Base-by-base conservation (phyloP, 2,888 invertebrate genomes). In the Perdita meconis region DNA sequence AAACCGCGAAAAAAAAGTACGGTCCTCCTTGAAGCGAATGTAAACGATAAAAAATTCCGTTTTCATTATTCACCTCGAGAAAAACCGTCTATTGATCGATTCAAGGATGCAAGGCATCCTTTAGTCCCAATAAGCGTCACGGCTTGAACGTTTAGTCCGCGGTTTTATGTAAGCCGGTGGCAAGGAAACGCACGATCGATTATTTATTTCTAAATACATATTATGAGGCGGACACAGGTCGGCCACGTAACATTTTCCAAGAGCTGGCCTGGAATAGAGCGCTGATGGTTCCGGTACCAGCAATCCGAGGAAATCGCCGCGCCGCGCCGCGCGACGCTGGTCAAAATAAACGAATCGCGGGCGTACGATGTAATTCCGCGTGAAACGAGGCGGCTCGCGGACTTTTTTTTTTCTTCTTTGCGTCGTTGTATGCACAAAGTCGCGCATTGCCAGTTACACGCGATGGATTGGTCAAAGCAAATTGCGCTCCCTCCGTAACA, bases 271-370 rank as follows among this genome's bases (percentile, higher is more conserved):
- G 76, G 19, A 53, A 60, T 40, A 55, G 34, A 59, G 13, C 63
- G 34, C 38, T n/a, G 34, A 6, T 55, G 30, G 61, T 83, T 76
- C 79, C 63, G 65, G 61, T 75, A 63, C 51, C 68, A 80, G 60
- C 66, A 71, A 42, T 30, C 56, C 53, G 24, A 47, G 56, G 47
- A 70, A 60, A 70, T n/a, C 61, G 30, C 2, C 40, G 16, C n/a
- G n/a, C n/a, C n/a, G n/a, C n/a, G n/a, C n/a, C n/a, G n/a, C n/a
- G n/a, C n/a, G n/a, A n/a, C n/a, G n/a, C 10, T 19, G 30, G 10
- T 19, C 26, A 64, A 75, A 74, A 67, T 73, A 64, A 50, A 57
- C 56, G 6, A 61, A 74, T 47, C 6, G 2, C 24, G 16, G 24
- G 34, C 22, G 12, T 1, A 16, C 38, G 34, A 34, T 34, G 38